Base-by-base conservation (phyloP, 2,888 invertebrate genomes). In the Eilema caniola region DNA sequence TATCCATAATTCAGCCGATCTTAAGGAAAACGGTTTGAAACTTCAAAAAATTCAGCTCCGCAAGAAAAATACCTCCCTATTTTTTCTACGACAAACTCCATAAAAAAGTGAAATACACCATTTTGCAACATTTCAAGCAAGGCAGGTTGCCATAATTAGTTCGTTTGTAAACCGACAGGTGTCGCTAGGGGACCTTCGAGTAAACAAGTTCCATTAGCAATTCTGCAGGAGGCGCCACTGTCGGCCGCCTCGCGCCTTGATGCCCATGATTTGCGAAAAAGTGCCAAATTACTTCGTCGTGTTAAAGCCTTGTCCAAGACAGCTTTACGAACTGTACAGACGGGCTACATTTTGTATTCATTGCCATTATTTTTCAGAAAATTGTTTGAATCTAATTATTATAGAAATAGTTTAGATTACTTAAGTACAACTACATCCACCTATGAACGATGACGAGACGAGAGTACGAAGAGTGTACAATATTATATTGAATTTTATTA, bases 181-280 rank as follows among this genome's bases (percentile, higher is more conserved):
- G 82, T 81, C 82, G 73, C 78, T 69, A 67, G 69, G 61, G 79
- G 75, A 75, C 63, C 60, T 63, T 7, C 62, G 73, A 62, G 82
- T 79, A 83, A 83, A 83, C 82, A 83, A 78, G 83, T 82, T 83
- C 81, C 80, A 80, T 83, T 80, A 82, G 71, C 61, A 67, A 77
- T 77, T 70, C 79, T 24, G 73, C 37, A 73, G 75, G 73, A 75
- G 79, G 72, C 77, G 73, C 71, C 63, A 28, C 67, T 75, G 82
- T 79, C 77, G 76, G 75, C 71, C 72, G 31, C 31, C 31, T 33
- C 31, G 31, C 77, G 62, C 77, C 78, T 67, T 69, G 65, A 64
- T 62, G 76, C 66, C 67, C 76, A 83, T 83, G 82, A 83, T 83
- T 83, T 80, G 83, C 83, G 70, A 83, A 79, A 83, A 83, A 79